Evolutionary conservation across 2,888 invertebrate species (phyloP), one percentile per base, ranked within the genome.

Genomic region (Arctia plantaginis): DNA sequence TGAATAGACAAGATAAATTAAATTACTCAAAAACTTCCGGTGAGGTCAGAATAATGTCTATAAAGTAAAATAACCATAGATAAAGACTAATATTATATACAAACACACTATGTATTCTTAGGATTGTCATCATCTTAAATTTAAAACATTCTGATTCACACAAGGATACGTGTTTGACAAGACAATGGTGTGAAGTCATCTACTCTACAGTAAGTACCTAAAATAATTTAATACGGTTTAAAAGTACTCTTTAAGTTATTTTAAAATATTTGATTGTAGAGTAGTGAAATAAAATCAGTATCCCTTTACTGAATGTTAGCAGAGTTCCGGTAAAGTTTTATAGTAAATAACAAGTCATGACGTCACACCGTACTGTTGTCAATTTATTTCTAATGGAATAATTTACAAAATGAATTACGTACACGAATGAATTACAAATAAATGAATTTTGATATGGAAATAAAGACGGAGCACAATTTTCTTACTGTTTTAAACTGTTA

Each of bases 131-230:
- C 35, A 30, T 33, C 33, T 51, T 51, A 68, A 71, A 68, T 68
- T 80, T 70, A 73, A 77, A 72, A 67, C 20, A 30, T 72, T 72
- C 71, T 78, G 83, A 83, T 75, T 83, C 81, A 83, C 78, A 73
- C 76, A 71, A 77, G 80, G 82, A 79, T 83, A 75, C 75, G 59
- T 67, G 51, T 65, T 62, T 75, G 69, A 73, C 75, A 76, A 30
- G 44, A 82, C 82, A 82, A 79, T 74, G 66, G 66, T 66, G 77
- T 83, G 81, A 81, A 74, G 70, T 81, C 83, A 78, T 74, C 73
- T 64, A 4, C 39, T 23, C 12, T 15, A 7, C 59, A 27, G 20
- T 41, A 41, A 41, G 62, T 62, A 39, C 35, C 27, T 41, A 15
- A 62, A n/a, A 59, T 23, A 30, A 69, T 18, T 62, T 41, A 41